Percentiles rank a stretch among this genome's conserved stretches.
Conservation (phyloP, 2,888 invertebrate species). For the Exocentrus adspersus region DNA sequence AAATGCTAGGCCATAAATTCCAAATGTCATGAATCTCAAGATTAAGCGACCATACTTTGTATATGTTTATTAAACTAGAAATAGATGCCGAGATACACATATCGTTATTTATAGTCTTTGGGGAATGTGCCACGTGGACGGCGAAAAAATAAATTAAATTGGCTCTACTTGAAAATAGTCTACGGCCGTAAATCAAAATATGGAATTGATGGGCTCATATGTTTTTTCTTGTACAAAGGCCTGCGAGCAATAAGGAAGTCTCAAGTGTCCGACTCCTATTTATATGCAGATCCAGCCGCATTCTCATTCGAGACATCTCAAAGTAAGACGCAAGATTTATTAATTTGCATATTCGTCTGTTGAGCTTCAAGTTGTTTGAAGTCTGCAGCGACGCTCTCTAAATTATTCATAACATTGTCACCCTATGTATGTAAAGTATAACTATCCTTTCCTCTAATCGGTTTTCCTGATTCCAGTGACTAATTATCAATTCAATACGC, state of each 20-base stretch:
- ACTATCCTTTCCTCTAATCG: conserved; percentile 47
- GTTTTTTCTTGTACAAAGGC: conserved; percentile 34
- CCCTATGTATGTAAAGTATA: conserved; percentile 53
- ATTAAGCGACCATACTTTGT: conserved; percentile 15
- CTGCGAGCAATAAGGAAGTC: conserved; percentile 46
- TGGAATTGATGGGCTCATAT: conserved; percentile 38
- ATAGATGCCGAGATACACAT: conserved; percentile 9
- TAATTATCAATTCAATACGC: conserved; percentile 40
- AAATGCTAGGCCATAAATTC: conserved; percentile 19
- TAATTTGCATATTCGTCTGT: conserved; percentile 61
- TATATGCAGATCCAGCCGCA: conserved; percentile 60
- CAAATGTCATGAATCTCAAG: conserved; percentile 11
- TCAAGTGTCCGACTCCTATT: conserved; percentile 57
- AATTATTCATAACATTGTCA: conserved; percentile 62
- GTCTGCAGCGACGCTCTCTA: conserved; percentile 56
- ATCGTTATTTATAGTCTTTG: conserved; percentile 24
- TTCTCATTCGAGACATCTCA: conserved; percentile 56
- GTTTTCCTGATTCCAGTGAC: conserved; percentile 37
- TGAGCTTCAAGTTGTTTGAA: conserved; percentile 56
- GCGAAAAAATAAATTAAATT: conserved; percentile 40
- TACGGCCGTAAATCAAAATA: conserved; percentile 35
- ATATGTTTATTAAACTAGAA: conserved; percentile 14
- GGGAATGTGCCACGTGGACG: conserved; percentile 13
- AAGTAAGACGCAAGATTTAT: conserved; percentile 62
- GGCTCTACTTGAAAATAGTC: conserved; percentile 31